Conservation (phyloP, 2,888 invertebrate genomes). For the Synanthedon myopaeformis region DNA sequence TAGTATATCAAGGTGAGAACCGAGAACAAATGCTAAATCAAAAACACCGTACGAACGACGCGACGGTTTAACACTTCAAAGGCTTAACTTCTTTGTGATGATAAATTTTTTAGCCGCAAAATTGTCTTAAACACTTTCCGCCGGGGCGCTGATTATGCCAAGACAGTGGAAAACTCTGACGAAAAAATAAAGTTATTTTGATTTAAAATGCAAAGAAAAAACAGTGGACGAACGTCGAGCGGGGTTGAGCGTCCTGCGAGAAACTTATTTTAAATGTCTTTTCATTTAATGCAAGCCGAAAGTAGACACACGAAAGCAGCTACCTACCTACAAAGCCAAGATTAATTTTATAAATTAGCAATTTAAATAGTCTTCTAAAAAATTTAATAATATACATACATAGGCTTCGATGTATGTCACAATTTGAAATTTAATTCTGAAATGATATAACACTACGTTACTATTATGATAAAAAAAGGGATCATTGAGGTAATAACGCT, state of each 20-base stretch:
- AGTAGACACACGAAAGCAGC: background rate
- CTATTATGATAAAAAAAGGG: too few species aligned
- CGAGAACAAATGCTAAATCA: background rate
- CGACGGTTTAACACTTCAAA: conserved; percentile 33
- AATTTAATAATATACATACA: too few species aligned
- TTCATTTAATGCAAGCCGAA: conserved; percentile 30
- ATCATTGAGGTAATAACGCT: too few species aligned
- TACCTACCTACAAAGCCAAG: too few species aligned
- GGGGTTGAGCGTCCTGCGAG: conserved; percentile 18
- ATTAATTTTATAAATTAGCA: too few species aligned
- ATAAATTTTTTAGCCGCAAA: conserved; percentile 43
- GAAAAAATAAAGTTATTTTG: conserved; percentile 63
- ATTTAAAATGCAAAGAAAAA: conserved; percentile 63
- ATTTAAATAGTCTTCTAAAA: too few species aligned
- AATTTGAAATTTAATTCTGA: too few species aligned
- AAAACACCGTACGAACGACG: background rate
- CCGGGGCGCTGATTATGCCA: conserved; percentile 52
- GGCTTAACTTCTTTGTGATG: conserved; percentile 39
- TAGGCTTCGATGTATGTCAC: too few species aligned
- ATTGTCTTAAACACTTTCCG: conserved; percentile 57
- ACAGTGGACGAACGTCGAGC: conserved; percentile 22
- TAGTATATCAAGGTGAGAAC: background rate
- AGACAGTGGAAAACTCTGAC: conserved; percentile 49
- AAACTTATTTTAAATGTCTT: conserved; percentile 40
- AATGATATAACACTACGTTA: too few species aligned